phyloP scores from a whole-genome alignment of 2,888 invertebrate genomes.

The Alcis repandata region DNA sequence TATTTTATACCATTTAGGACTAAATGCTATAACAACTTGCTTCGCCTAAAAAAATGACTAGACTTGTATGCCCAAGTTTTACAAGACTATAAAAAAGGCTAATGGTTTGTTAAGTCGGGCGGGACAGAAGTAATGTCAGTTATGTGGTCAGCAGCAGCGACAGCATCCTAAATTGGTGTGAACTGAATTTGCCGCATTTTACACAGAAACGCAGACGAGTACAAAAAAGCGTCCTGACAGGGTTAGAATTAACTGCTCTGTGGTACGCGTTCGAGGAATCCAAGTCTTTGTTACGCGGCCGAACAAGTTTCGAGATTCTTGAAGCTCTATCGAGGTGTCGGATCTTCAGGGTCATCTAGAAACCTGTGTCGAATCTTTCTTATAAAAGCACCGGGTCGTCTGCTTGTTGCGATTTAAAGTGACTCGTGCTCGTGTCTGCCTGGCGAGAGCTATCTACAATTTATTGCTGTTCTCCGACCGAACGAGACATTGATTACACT shows the following conservation, averaged over 20 bases:
- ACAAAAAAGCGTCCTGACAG: conserved; percentile 63
- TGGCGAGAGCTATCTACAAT: conserved; percentile 14
- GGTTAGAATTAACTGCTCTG: conserved; percentile 67
- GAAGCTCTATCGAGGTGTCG: conserved; percentile 61
- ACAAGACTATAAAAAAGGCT: conserved; percentile 35
- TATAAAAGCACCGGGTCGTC: conserved; percentile 15
- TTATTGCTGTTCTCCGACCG: conserved; percentile 25
- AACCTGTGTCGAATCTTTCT: conserved; percentile 41
- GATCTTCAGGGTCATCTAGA: conserved; percentile 57
- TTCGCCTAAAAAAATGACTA: conserved; percentile 24
- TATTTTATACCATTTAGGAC: conserved; percentile 43
- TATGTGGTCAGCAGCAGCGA: conserved; percentile 40
- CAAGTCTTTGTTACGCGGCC: conserved; percentile 63
- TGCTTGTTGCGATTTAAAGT: conserved; percentile 7
- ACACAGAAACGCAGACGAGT: conserved; percentile 51
- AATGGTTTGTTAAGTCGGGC: conserved; percentile 29
- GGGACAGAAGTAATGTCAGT: conserved; percentile 35
- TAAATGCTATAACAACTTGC: conserved; percentile 18
- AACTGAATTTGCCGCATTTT: conserved; percentile 57
- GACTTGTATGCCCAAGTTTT: too few relatives aligned
- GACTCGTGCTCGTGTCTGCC: conserved; percentile 9
- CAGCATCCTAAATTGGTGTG: conserved; percentile 56
- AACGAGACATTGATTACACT: conserved; percentile 22
- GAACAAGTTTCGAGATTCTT: conserved; percentile 64
- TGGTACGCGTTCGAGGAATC: conserved; percentile 72